A percentile compares a stretch with the other conserved stretches of the same genome.
Evolutionary conservation across 2,113 vertebrate genomes (phyloP).

Genomic region (Desmodus rotundus): DNA sequence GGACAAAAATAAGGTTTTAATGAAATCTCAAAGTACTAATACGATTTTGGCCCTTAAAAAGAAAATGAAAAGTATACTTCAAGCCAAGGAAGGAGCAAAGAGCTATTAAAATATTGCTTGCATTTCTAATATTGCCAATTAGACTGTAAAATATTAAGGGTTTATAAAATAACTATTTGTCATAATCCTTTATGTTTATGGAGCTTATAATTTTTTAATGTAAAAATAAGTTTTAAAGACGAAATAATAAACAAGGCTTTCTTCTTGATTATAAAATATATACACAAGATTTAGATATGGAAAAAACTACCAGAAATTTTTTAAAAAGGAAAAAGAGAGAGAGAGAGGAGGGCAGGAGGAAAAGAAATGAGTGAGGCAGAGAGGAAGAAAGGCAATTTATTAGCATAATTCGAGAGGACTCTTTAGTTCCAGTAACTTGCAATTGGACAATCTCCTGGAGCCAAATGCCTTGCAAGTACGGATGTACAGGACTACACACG

Average conservation of each 20-base stretch:
- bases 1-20: not conserved
- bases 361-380: no score
- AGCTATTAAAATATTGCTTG: not conserved
- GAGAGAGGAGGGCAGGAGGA: not conserved
- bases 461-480: not conserved
- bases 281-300: not conserved
- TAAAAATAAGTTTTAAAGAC: slow-evolving; percentile 21
- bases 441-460: not conserved
- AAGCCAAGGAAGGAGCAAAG: not conserved
- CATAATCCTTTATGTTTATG: not conserved
- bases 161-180: not conserved
- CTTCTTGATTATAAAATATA: not conserved
- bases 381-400: not conserved
- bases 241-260: not conserved
- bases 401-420: not conserved
- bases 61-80: not conserved
- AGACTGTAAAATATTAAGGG: not conserved
- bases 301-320: not conserved
- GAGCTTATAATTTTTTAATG: not conserved
- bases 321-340: not conserved
- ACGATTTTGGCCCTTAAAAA: not conserved
- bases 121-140: not conserved
- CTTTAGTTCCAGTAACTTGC: not conserved
- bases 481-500: not conserved
- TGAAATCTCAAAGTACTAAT: not conserved